Evolutionary conservation across 2,113 vertebrate genomes (phyloP).

Genomic region (Chlamydotis undulata): DNA sequence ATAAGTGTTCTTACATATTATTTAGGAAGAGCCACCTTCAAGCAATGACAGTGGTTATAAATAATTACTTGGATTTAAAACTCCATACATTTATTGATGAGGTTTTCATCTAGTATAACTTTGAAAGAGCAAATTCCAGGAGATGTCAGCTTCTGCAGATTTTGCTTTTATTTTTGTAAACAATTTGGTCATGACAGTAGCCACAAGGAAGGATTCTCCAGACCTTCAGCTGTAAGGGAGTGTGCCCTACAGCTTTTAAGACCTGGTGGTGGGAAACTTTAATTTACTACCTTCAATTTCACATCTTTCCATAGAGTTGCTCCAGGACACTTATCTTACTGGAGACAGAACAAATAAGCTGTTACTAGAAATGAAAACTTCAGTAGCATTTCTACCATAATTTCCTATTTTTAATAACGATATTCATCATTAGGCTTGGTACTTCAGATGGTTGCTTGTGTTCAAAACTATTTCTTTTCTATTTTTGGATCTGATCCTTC

Average conservation of each 20-base stretch:
- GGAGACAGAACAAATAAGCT: not conserved
- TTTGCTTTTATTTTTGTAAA: not conserved
- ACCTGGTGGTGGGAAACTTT: not conserved
- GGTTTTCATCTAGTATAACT: not conserved
- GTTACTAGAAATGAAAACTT: not conserved
- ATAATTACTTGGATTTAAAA: not conserved
- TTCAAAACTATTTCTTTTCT: conserved; percentile 47
- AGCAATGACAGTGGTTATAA: not conserved
- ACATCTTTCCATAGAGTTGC: not conserved
- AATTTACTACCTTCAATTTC: not conserved
- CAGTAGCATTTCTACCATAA: not conserved
- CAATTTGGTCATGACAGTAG: not conserved
- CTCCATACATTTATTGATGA: fast-evolving
- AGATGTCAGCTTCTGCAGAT: not conserved
- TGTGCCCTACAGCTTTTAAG: not conserved
- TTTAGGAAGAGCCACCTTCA: not conserved
- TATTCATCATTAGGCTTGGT: conserved; percentile 39
- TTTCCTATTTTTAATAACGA: conserved; percentile 41
- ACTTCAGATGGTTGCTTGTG: conserved; percentile 12
- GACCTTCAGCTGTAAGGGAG: not conserved
- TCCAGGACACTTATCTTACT: not conserved
- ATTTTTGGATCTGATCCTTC: conserved; percentile 57
- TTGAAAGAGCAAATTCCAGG: not conserved
- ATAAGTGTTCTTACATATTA: not conserved
- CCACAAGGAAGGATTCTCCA: not conserved